A percentile compares a stretch with the other conserved stretches of the same genome.
Conservation (phyloP, 2,888 invertebrate genomes). For the Arctia plantaginis region DNA sequence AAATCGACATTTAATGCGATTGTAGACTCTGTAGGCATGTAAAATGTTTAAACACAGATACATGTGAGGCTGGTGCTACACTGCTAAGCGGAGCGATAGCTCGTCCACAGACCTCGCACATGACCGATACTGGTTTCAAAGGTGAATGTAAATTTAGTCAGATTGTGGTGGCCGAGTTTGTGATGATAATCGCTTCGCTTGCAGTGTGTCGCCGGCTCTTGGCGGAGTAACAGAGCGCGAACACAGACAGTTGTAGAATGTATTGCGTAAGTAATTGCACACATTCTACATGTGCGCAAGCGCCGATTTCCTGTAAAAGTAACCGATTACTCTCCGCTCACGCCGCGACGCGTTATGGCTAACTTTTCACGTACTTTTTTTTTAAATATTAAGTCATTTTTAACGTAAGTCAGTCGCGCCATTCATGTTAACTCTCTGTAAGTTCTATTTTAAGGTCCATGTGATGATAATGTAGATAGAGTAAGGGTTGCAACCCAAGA, state of each 20-base stretch:
- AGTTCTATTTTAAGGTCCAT: slow-evolving; percentile 61
- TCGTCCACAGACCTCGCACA: neutral
- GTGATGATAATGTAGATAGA: slow-evolving; percentile 60
- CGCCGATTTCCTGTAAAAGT: slow-evolving; percentile 52
- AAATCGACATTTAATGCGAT: slow-evolving; percentile 80
- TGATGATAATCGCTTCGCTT: slow-evolving; percentile 26
- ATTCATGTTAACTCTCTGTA: slow-evolving; percentile 74
- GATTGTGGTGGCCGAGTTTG: neutral
- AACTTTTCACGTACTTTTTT: slow-evolving; percentile 57
- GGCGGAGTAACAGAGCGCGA: slow-evolving; percentile 59
- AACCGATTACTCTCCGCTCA: slow-evolving; percentile 29
- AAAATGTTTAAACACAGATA: slow-evolving; percentile 34
- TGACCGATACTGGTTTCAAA: slow-evolving; percentile 1
- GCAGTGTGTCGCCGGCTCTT: slow-evolving; percentile 31
- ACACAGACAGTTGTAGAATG: slow-evolving; percentile 52
- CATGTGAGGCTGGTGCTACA: slow-evolving; percentile 29
- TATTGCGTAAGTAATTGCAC: slow-evolving; percentile 49
- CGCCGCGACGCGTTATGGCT: slow-evolving; percentile 60
- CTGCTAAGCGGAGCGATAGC: slow-evolving; percentile 28
- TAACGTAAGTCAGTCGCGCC: slow-evolving; percentile 82
- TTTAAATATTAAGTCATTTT: slow-evolving; percentile 70
- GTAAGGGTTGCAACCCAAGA: slow-evolving; percentile 58
- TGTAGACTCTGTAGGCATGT: slow-evolving; percentile 70
- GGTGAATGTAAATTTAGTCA: slow-evolving; percentile 11
- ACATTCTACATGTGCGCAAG: slow-evolving; percentile 53